Evolutionary conservation across 2,888 invertebrate genomes (phyloP).

Genomic region (Celastrina argiolus): DNA sequence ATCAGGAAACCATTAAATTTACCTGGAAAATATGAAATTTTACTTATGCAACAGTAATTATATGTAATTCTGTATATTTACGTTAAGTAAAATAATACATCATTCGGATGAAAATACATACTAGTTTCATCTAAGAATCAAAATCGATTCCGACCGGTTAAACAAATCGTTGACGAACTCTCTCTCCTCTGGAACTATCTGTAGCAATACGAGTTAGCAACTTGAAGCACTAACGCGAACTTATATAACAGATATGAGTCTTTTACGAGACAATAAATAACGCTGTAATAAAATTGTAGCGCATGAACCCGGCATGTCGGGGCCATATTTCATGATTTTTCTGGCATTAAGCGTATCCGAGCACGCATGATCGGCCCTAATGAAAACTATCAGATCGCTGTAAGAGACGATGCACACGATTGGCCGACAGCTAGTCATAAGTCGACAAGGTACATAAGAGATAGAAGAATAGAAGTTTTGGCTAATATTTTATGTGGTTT

Average conservation of each 20-base stretch:
- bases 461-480: too few species aligned
- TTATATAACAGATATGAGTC: constrained; percentile 7
- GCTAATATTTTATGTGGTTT: too few species aligned
- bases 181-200: not conserved
- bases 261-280: constrained; percentile 19
- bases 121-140: too few species aligned
- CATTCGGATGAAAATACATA: too few species aligned
- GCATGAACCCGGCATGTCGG: constrained; percentile 25
- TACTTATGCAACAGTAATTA: too few species aligned
- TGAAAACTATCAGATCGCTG: constrained; percentile 60
- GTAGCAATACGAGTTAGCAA: not conserved
- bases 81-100: too few species aligned
- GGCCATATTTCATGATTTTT: constrained; percentile 56
- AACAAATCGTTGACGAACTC: too few species aligned
- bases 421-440: not conserved
- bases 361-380: constrained; percentile 64
- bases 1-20: too few species aligned
- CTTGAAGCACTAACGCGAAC: constrained; percentile 1
- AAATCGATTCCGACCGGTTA: too few species aligned
- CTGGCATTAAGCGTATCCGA: constrained; percentile 43
- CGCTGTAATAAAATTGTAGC: constrained; percentile 6
- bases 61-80: too few species aligned
- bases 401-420: constrained; percentile 23
- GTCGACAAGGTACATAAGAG: too few species aligned
- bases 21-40: too few species aligned